Percentiles rank a stretch among this genome's conserved stretches.
Evolutionary conservation across 2,113 vertebrate genomes (phyloP).

Genomic region (Cephalophus harveyi): DNA sequence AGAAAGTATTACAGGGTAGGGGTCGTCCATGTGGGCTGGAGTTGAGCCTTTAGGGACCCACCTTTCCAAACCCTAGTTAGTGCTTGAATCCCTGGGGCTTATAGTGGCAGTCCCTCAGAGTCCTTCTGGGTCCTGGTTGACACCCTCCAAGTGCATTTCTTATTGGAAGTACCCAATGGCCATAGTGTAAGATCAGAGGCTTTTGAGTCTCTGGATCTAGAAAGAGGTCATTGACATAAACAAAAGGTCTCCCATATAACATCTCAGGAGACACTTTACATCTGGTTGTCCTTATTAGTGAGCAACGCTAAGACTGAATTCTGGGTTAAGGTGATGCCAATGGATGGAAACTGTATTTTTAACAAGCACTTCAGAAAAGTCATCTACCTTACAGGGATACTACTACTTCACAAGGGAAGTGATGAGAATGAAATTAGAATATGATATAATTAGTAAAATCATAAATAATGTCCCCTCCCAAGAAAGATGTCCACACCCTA

Average conservation of each 20-base stretch:
- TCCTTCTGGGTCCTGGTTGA: neutral
- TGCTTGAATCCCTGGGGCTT: neutral
- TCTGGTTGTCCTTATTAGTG: neutral
- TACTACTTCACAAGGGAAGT: neutral
- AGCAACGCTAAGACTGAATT: neutral
- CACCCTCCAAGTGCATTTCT: neutral
- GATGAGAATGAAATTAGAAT: neutral
- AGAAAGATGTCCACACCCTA: neutral
- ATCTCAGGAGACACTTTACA: neutral
- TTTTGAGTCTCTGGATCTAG: neutral
- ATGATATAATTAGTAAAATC: neutral
- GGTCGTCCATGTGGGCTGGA: neutral
- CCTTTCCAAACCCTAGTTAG: neutral
- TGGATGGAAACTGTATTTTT: neutral
- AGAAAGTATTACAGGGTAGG: neutral
- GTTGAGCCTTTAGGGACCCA: neutral
- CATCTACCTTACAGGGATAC: neutral
- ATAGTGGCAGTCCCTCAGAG: neutral
- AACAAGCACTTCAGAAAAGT: neutral
- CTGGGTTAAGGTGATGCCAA: neutral
- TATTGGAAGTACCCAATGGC: neutral
- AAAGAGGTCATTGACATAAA: neutral
- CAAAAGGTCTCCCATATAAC: neutral
- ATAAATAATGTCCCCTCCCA: neutral
- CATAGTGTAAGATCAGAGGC: neutral